Base-by-base conservation (phyloP, 2,797 vertebrate genomes). In the Gouania willdenowi region DNA sequence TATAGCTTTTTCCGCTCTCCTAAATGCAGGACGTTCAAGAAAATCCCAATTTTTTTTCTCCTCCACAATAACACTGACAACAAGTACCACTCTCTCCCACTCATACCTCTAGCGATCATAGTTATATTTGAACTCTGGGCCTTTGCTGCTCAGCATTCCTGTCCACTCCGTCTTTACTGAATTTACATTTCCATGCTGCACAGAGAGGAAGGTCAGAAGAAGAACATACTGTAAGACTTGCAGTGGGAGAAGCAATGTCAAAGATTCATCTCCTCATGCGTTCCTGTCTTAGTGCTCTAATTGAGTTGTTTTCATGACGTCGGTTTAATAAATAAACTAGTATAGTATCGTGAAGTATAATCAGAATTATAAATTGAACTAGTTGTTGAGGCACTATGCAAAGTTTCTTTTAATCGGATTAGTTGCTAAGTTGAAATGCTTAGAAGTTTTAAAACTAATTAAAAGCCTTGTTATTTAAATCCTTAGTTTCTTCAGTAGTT, bases 121-220 rank as follows among this genome's bases (percentile, higher is more conserved):
- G 66, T 41, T 59, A 44, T 30, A 36, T 71, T 28, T 63, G 35
- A 62, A 65, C 55, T 57, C 36, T 48, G 35, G 14, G 53, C 22
- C 39, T 31, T 28, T 36, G 46, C 69, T 54, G 22, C 64, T 75
- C 57, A 64, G 42, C 44, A 74, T 62, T 69, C 55, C 31, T 53
- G 36, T 55, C 54, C 60, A 56, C 26, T 48, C 60, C 28, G 23
- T 39, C 42, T 35, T 43, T 14, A 48, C 46, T 45, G 59, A 38
- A 52, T 47, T 50, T 60, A 50, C 33, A 45, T 71, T 56, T 70
- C 32, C 53, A 44, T 30, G 47, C 45, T 30, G 47, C 23, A 37
- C 21, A 8, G 16, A 23, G 33, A 63, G 23, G 53, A 65, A 57
- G 57, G 58, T 71, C 54, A 42, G 28, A 34, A 17, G 7, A 59